Percentiles rank a stretch among this genome's conserved stretches.
These are phyloP conservation scores for Harmothoe impar DNA, from an alignment of 2,888 invertebrate genomes.

Conservation along the genomic window DNA sequence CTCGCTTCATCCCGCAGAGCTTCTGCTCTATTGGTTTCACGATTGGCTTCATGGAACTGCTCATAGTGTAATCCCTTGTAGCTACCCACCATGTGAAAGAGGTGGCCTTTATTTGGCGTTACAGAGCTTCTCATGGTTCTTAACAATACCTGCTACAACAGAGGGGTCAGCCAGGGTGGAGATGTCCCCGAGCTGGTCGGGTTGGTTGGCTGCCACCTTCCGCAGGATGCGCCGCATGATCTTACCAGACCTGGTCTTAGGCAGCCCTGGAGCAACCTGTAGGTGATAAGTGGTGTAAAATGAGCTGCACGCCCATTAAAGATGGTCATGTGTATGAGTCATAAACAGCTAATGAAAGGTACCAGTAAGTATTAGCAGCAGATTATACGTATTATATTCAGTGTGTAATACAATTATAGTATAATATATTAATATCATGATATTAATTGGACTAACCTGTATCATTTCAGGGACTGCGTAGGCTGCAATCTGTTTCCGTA, in stretches of 20 bases:
- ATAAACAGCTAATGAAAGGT: neutral
- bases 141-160: slow-evolving; percentile 78
- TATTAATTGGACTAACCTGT: slow-evolving; percentile 77
- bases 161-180: slow-evolving; percentile 82
- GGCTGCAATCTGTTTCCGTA: slow-evolving; percentile 83
- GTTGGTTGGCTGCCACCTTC: slow-evolving; percentile 83
- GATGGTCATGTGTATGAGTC: neutral
- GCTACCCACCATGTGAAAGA: neutral
- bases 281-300: neutral
- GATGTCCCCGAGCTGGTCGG: slow-evolving; percentile 82
- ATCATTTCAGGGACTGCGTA: slow-evolving; percentile 85
- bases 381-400: too few species aligned
- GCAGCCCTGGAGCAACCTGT: slow-evolving; percentile 82
- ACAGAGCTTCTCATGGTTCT: slow-evolving; percentile 72
- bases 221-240: slow-evolving; percentile 85
- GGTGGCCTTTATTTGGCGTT: neutral
- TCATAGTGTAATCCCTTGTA: neutral
- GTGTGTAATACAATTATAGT: too few species aligned
- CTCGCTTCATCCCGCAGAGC: too few species aligned
- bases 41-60: neutral
- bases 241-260: slow-evolving; percentile 85
- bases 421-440: too few species aligned
- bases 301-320: neutral
- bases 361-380: too few species aligned
- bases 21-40: neutral